Conservation (phyloP, 2,888 invertebrate genomes). For the Urechis unicinctus region DNA sequence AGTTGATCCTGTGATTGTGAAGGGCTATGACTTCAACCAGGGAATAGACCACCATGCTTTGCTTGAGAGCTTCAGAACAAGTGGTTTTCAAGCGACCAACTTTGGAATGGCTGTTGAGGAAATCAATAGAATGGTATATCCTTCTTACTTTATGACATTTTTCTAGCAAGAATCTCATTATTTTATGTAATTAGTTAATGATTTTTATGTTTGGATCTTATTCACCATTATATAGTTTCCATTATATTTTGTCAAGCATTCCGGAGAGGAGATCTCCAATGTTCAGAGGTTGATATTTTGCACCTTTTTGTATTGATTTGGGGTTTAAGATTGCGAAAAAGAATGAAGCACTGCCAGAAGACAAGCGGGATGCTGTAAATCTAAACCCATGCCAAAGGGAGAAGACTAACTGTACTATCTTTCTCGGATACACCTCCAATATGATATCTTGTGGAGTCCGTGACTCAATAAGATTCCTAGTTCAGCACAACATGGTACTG, state of each 20-base stretch:
- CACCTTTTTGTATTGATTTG: constrained; percentile 2
- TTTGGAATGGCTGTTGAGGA: constrained; percentile 85
- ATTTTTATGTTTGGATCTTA: too few relatives aligned
- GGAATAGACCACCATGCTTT: constrained; percentile 77
- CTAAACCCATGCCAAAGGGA: constrained; percentile 59
- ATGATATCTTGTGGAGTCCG: constrained; percentile 91
- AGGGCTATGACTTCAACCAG: constrained; percentile 89
- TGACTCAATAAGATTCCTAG: constrained; percentile 82
- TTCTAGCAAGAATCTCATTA: neutral
- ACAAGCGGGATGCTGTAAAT: constrained; percentile 60
- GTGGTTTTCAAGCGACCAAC: constrained; percentile 97
- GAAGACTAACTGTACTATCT: constrained; percentile 74
- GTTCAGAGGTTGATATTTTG: too few relatives aligned
- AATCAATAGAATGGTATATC: constrained; percentile 77
- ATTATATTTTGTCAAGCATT: too few relatives aligned
- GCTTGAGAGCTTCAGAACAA: constrained; percentile 69
- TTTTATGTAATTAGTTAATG: too few relatives aligned
- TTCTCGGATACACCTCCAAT: constrained; percentile 95
- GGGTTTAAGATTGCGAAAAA: constrained; percentile 62
- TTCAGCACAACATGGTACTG: constrained; percentile 72
- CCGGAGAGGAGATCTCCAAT: too few relatives aligned
- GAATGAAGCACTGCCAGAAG: constrained; percentile 63
- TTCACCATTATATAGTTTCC: too few relatives aligned
- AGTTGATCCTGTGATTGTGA: constrained; percentile 28
- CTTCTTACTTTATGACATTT: neutral